These are phyloP conservation scores for Dimorphilus gyrociliatus DNA, from an alignment of 2,888 invertebrate species.

Conservation along the genomic window DNA sequence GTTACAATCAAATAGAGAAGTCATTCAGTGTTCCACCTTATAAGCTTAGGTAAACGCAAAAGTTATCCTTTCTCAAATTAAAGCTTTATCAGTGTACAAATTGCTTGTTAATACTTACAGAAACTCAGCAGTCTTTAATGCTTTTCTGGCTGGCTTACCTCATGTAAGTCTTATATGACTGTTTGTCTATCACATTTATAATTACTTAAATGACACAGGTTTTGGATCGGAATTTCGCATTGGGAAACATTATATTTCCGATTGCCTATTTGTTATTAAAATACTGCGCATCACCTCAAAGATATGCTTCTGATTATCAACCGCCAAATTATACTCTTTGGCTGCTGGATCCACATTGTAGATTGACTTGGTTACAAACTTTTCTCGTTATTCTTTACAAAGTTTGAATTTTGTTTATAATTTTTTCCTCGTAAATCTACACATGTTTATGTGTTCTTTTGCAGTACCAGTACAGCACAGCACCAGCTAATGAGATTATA, in stretches of 20 bases:
- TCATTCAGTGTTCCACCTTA: constrained; percentile 77
- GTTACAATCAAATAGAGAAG: constrained; percentile 77
- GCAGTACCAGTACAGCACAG: constrained; percentile 34
- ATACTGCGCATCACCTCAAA: constrained; percentile 63
- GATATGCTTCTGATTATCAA: constrained; percentile 45
- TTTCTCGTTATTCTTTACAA: constrained; percentile 85
- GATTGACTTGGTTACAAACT: constrained; percentile 82
- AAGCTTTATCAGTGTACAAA: too few species aligned
- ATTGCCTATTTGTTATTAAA: constrained; percentile 62
- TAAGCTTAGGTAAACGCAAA: constrained; percentile 52
- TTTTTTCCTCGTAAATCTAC: neutral
- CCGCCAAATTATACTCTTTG: constrained; percentile 64
- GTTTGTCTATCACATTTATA: neutral
- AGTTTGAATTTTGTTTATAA: constrained; percentile 44
- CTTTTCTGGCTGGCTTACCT: constrained; percentile 78
- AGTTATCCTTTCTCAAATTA: too few species aligned
- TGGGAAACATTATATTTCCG: constrained; percentile 73
- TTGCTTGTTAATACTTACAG: constrained; percentile 45
- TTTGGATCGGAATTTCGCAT: constrained; percentile 81
- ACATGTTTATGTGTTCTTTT: constrained; percentile 1
- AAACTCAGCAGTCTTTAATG: constrained; percentile 81
- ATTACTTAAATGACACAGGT: constrained; percentile 41
- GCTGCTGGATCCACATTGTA: constrained; percentile 65
- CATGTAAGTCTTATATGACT: constrained; percentile 37
- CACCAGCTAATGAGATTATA: constrained; percentile 28